Evolutionary conservation across 2,797 vertebrate genomes (phyloP), one percentile per base, ranked within the genome.

Genomic region (Sorex maritimensis): DNA sequence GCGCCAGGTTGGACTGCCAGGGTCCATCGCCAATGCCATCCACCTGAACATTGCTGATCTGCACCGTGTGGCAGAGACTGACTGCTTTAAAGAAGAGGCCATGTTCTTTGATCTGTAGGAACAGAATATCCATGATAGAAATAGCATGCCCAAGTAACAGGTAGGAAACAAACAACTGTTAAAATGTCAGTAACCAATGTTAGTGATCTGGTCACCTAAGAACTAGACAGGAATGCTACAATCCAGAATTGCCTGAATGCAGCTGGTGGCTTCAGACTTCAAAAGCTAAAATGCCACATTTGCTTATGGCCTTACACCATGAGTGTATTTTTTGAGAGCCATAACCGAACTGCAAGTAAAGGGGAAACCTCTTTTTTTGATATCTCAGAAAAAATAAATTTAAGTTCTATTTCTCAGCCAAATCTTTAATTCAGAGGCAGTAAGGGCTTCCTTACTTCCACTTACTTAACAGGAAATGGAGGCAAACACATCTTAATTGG

Each of bases 11-110:
- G 65, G 98, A 96, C 0, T 98, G 98, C 90, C 98, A 98, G 87
- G 99, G 99, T 0, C 98, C 98, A 94, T 99, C 99, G 12, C 97
- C 98, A 0, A 84, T 91, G 86, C 98, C 97, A 90, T 99, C 99
- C 7, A 98, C 97, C 90, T 99, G 98, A 94, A 99, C 99, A 44
- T 98, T 98, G 97, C 98, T 99, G 98, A 99, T 99, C 97, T 99
- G 99, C 88, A 99, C 99, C 4, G 99, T 99, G 96, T 99, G 99
- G 97, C 99, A 99, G 90, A 99, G 98, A 21, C 99, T 99, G 89
- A 99, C 99, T 38, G 99, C 99, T 98, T 99, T 99, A 97, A 99
- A 98, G 98, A 99, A 99, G 73, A 99, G 98, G 96, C 99, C 97
- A 68, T 99, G 99, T 91, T 99, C 99, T 78, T 90, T 97, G 93